These are phyloP conservation scores for Rhadina sibilatrix DNA, from an alignment of 2,113 vertebrate genomes.

Conservation along the genomic window DNA sequence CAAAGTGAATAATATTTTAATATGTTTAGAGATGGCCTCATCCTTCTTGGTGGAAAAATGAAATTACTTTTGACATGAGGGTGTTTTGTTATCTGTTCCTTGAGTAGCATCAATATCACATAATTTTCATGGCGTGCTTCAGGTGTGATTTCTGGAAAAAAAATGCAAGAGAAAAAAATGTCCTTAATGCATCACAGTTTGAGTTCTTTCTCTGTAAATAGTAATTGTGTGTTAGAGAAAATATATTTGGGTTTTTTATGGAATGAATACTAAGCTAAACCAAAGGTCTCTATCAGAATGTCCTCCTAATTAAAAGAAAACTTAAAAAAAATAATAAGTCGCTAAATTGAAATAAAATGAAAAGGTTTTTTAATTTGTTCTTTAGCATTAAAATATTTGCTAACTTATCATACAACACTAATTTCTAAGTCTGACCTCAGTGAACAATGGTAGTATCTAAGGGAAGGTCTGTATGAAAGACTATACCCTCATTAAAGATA, in stretches of 20 bases:
- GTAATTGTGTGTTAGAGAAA: background rate
- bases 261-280: background rate
- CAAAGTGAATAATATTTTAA: slow-evolving; percentile 82
- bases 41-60: slow-evolving; percentile 69
- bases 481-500: background rate
- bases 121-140: slow-evolving; percentile 45
- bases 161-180: slow-evolving; percentile 26
- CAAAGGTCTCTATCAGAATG: background rate
- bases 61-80: slow-evolving; percentile 69
- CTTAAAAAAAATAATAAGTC: background rate
- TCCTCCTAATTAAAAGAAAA: background rate
- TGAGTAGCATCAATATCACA: slow-evolving; percentile 50
- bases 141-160: slow-evolving; percentile 34
- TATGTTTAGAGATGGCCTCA: slow-evolving; percentile 72
- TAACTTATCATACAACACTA: background rate
- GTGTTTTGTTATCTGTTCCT: slow-evolving; percentile 69
- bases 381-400: background rate
- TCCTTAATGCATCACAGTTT: background rate
- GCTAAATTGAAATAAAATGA: background rate
- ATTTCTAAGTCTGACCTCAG: background rate
- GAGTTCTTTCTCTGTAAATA: background rate
- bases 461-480: background rate
- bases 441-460: background rate
- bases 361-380: background rate
- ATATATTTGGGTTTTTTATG: background rate